Percentiles rank a stretch among this genome's conserved stretches.
These are phyloP conservation scores for Styela clava DNA, from an alignment of 23 tunicate species.

Conservation along the genomic window DNA sequence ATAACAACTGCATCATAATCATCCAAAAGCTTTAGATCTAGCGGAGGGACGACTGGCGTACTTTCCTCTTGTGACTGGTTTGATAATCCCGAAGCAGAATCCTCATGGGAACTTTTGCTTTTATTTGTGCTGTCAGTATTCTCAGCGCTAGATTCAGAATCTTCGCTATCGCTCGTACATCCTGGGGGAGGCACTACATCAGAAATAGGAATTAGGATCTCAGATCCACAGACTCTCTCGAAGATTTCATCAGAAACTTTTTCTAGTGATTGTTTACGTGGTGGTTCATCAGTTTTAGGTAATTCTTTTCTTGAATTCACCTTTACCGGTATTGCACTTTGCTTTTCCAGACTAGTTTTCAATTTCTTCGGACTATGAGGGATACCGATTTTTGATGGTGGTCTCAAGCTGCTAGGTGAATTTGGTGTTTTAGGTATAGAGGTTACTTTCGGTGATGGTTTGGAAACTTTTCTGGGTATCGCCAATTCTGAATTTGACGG, in stretches of 20 bases:
- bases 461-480: not conserved
- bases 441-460: not conserved
- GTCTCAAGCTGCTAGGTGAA: not conserved
- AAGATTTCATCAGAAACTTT: not conserved
- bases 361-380: not conserved
- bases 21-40: not conserved
- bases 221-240: not conserved
- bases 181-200: slow-evolving; percentile 5
- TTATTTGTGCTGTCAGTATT: not conserved
- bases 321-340: not conserved
- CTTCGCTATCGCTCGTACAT: not conserved
- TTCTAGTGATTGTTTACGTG: not conserved
- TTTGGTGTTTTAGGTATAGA: not conserved
- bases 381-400: not conserved
- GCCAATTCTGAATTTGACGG: not conserved
- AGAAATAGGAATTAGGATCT: not conserved
- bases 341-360: not conserved
- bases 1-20: not conserved
- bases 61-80: too few relatives aligned
- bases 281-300: not conserved
- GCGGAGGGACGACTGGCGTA: not conserved
- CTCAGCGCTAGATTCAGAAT: not conserved
- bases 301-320: not conserved
- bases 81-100: too few relatives aligned
- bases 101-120: too few relatives aligned